Evolutionary conservation across 2,888 invertebrate genomes (phyloP).

Genomic region (Bembecia ichneumoniformis): DNA sequence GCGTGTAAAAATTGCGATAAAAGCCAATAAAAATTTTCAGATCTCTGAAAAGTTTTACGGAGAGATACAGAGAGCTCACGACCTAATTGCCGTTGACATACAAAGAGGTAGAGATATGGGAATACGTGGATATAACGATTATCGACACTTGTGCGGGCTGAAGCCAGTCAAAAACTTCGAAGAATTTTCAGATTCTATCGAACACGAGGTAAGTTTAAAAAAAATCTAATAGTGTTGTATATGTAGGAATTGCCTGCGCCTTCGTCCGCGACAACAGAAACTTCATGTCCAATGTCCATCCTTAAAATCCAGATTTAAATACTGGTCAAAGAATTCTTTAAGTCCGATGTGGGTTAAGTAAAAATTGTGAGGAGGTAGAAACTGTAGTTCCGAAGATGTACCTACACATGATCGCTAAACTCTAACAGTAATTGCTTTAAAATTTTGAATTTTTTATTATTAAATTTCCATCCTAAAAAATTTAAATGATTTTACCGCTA

Average conservation of each 20-base stretch:
- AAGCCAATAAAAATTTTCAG: slow-evolving; percentile 14
- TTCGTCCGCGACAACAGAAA: too few relatives aligned
- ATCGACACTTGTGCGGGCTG: slow-evolving; percentile 38
- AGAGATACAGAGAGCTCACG: slow-evolving; percentile 35
- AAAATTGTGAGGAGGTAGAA: too few relatives aligned
- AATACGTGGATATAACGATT: slow-evolving; percentile 44
- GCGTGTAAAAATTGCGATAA: neutral
- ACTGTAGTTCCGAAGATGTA: too few relatives aligned
- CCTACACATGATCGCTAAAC: too few relatives aligned
- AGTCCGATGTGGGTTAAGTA: too few relatives aligned
- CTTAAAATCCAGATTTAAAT: too few relatives aligned
- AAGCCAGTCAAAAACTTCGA: slow-evolving; percentile 37
- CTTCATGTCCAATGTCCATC: too few relatives aligned
- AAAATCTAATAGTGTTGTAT: too few relatives aligned
- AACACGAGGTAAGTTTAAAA: slow-evolving; percentile 30
- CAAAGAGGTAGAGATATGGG: slow-evolving; percentile 50
- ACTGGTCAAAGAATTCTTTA: too few relatives aligned
- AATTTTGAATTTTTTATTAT: neutral
- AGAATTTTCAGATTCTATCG: slow-evolving; percentile 44
- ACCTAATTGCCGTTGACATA: slow-evolving; percentile 37
- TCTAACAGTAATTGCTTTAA: too few relatives aligned
- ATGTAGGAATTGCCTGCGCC: too few relatives aligned
- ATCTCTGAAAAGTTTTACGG: slow-evolving; percentile 43
- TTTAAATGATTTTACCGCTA: neutral
- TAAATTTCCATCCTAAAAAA: neutral